Conservation (phyloP, 1,140 invertebrate species). For the Scaptomyza montana region DNA sequence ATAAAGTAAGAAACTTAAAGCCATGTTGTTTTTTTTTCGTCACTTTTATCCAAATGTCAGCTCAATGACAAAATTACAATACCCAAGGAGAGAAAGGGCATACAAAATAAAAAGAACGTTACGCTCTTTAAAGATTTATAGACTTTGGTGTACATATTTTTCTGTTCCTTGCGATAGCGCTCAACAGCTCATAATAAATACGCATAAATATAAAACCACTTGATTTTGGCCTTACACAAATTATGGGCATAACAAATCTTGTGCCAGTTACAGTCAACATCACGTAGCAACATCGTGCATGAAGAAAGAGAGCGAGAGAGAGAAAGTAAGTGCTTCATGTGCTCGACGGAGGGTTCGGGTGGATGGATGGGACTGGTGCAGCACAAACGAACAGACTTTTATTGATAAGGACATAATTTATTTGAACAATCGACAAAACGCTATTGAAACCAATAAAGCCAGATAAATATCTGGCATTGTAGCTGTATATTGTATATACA, state of each 20-base stretch:
- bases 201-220: constrained; percentile 63
- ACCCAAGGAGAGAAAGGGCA: neutral
- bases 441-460: constrained; percentile 77
- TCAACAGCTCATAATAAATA: constrained; percentile 71
- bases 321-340: neutral
- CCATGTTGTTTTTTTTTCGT: too few relatives aligned
- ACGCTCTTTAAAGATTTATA: constrained; percentile 70
- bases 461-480: constrained; percentile 80
- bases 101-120: neutral
- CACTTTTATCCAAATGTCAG: neutral
- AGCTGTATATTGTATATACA: constrained; percentile 40
- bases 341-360: too few relatives aligned
- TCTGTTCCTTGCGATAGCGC: neutral
- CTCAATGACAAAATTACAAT: constrained; percentile 2
- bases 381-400: constrained; percentile 47
- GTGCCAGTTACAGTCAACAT: constrained; percentile 57
- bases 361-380: neutral
- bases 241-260: constrained; percentile 78
- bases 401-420: constrained; percentile 82
- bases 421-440: constrained; percentile 82
- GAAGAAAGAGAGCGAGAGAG: too few relatives aligned
- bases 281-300: constrained; percentile 58
- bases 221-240: constrained; percentile 65
- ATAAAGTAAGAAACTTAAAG: too few relatives aligned
- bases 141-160: constrained; percentile 27